Evolutionary conservation across 2,113 vertebrate genomes (phyloP).

Genomic region (Mus musculus): DNA sequence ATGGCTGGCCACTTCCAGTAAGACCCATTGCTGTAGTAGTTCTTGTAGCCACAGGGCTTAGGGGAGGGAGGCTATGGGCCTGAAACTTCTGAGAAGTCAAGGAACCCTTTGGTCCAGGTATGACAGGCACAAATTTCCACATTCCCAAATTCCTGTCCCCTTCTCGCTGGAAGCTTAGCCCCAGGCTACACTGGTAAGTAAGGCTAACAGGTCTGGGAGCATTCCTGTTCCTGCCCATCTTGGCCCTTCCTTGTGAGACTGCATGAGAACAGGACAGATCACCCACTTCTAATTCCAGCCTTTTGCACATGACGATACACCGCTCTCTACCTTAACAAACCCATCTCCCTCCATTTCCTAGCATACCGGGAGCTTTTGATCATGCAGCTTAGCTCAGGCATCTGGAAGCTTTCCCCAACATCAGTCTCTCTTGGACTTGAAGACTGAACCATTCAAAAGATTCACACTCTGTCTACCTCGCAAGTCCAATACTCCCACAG

Average conservation of each 20-base stretch:
- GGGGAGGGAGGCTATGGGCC: background rate
- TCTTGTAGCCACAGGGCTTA: background rate
- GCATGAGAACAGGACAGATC: background rate
- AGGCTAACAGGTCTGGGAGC: background rate
- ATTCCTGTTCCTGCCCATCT: slow-evolving; percentile 4
- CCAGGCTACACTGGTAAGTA: background rate
- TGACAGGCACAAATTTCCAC: background rate
- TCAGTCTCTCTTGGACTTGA: background rate
- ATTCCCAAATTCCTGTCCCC: slow-evolving; percentile 41
- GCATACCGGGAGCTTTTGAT: background rate
- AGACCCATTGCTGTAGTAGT: background rate
- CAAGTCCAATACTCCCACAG: background rate
- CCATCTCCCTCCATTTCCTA: background rate
- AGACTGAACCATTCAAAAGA: background rate
- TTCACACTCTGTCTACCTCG: background rate
- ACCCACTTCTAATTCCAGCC: background rate
- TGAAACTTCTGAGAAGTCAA: background rate
- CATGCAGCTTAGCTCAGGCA: rapidly evolving
- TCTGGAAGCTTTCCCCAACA: too few species aligned
- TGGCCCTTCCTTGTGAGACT: background rate
- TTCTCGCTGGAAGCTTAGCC: background rate
- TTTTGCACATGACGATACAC: rapidly evolving
- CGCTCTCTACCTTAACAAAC: background rate
- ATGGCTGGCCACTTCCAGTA: background rate
- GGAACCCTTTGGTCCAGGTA: background rate